phyloP scores from a whole-genome alignment of 2,113 vertebrate genomes.

The Vulpes lagopus region DNA sequence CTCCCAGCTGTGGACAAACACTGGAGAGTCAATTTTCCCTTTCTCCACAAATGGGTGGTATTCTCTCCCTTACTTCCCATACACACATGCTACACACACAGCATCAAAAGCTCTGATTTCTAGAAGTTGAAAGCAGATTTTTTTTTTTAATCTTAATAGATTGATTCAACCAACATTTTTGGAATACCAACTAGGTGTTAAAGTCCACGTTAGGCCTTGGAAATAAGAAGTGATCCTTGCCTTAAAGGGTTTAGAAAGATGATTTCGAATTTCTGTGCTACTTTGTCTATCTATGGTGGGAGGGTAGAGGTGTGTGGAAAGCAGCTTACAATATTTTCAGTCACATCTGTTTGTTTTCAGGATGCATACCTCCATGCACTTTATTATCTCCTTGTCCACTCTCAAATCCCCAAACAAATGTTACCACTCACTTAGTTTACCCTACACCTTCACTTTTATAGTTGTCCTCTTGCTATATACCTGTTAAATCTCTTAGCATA shows the following conservation, averaged over 20 bases:
- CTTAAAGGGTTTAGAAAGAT: constrained; percentile 49
- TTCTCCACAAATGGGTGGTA: background rate
- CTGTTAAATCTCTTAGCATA: background rate
- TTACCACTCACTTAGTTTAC: constrained; percentile 36
- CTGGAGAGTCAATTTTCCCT: background rate
- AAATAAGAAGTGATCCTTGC: constrained; percentile 10
- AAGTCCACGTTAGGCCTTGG: background rate
- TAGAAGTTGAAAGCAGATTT: background rate
- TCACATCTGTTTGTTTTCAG: constrained; percentile 18
- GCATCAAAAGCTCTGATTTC: background rate
- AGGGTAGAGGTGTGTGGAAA: background rate
- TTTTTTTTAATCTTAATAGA: background rate
- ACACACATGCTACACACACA: background rate
- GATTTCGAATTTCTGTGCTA: constrained; percentile 1
- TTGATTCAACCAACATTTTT: constrained; percentile 25
- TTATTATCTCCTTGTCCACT: constrained; percentile 7
- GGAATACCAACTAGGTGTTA: background rate
- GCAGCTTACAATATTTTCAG: background rate
- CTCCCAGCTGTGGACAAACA: background rate
- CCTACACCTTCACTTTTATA: constrained; percentile 43
- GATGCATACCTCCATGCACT: background rate
- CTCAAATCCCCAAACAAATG: constrained; percentile 40
- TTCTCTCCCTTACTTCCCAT: background rate
- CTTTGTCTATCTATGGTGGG: background rate
- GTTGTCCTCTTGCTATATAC: background rate